Conservation (phyloP, 1,140 invertebrate species). For the Microplitis mediator region DNA sequence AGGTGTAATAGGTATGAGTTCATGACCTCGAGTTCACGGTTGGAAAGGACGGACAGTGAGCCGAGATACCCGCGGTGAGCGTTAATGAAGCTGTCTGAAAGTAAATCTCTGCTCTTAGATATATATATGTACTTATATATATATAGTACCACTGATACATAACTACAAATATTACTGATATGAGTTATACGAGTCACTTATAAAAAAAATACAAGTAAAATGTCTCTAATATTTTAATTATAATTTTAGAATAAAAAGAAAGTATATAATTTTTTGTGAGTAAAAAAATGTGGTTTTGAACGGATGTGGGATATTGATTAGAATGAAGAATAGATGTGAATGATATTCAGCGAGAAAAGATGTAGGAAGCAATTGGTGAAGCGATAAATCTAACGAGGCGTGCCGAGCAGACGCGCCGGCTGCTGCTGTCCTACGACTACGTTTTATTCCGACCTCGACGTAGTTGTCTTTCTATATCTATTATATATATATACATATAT, state of each 20-base stretch:
- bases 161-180: too few relatives aligned
- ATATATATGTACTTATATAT: neutral
- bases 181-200: too few relatives aligned
- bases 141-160: too few relatives aligned
- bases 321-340: slow-evolving; percentile 7
- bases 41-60: slow-evolving; percentile 2
- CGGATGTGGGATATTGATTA: neutral
- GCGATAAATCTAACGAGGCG: slow-evolving; percentile 54
- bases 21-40: slow-evolving; percentile 33
- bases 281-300: neutral
- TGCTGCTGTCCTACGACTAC: slow-evolving; percentile 22
- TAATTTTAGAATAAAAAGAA: neutral
- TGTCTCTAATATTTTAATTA: neutral
- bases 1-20: slow-evolving; percentile 20
- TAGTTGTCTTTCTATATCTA: slow-evolving; percentile 36
- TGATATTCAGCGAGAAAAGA: slow-evolving; percentile 25
- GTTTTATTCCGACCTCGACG: slow-evolving; percentile 50
- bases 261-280: neutral
- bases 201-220: too few relatives aligned
- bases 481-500: neutral
- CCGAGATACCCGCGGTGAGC: slow-evolving; percentile 13
- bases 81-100: slow-evolving; percentile 26
- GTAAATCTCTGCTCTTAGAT: slow-evolving; percentile 11
- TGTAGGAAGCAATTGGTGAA: slow-evolving; percentile 31
- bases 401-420: slow-evolving; percentile 31